A percentile compares a stretch with the other conserved stretches of the same genome.
These are phyloP conservation scores for Anguilla anguilla DNA, from an alignment of 2,797 vertebrate species.

Conservation along the genomic window DNA sequence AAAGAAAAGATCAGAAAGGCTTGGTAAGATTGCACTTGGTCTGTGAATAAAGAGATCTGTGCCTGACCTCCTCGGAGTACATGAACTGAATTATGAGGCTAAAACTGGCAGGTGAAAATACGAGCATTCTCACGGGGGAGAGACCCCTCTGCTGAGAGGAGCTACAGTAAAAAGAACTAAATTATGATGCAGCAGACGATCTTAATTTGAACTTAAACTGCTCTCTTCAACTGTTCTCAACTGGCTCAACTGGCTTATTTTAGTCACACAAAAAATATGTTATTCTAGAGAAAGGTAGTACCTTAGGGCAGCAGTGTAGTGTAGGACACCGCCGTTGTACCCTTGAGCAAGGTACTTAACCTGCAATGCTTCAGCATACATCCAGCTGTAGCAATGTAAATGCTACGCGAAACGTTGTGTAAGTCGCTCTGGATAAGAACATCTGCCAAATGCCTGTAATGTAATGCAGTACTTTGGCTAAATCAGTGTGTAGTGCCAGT, in stretches of 20 bases:
- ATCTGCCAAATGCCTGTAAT: too few relatives aligned
- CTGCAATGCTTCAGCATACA: too few relatives aligned
- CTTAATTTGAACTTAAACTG: conserved; percentile 45
- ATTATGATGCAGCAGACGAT: conserved; percentile 51
- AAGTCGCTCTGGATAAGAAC: too few relatives aligned
- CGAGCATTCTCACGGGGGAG: not conserved
- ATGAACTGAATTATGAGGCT: conserved; percentile 12
- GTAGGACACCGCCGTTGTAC: too few relatives aligned
- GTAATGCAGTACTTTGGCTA: conserved; percentile 28
- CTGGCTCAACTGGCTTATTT: conserved; percentile 49
- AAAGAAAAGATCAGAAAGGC: not conserved
- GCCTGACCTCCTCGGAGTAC: not conserved
- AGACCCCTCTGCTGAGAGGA: conserved; percentile 42
- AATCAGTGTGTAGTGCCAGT: conserved; percentile 48
- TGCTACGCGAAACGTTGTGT: too few relatives aligned
- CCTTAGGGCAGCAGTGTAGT: too few relatives aligned
- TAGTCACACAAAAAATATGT: not conserved
- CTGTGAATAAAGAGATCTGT: conserved; percentile 3
- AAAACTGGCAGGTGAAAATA: conserved; percentile 2
- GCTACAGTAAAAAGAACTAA: conserved; percentile 54
- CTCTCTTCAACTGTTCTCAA: conserved; percentile 41
- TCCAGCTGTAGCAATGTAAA: too few relatives aligned
- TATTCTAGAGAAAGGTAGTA: conserved; percentile 38
- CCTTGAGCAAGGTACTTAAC: too few relatives aligned
- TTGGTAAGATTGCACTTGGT: not conserved